Evolutionary conservation across 1,140 invertebrate genomes (phyloP).

Genomic region (Agrilus planipennis): DNA sequence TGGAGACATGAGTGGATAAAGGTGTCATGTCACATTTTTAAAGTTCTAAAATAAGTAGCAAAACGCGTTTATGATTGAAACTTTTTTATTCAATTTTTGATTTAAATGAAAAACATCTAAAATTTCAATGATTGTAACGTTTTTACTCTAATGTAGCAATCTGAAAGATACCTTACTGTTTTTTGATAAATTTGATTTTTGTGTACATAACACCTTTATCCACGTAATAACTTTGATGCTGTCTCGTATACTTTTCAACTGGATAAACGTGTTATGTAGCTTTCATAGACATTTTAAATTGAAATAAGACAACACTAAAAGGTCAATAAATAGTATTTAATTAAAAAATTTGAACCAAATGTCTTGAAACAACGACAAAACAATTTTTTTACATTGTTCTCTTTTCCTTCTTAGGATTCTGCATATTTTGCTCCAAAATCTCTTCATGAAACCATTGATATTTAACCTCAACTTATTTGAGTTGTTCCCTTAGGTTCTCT

Average conservation of each 20-base stretch:
- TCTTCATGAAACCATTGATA: not conserved
- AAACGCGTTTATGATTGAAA: not conserved
- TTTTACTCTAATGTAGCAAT: not conserved
- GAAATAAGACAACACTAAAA: not conserved
- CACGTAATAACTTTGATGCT: too few relatives aligned
- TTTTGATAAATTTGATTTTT: not conserved
- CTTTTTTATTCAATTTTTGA: not conserved
- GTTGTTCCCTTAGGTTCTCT: not conserved
- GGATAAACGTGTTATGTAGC: not conserved
- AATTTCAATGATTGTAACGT: not conserved
- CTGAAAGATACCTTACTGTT: not conserved
- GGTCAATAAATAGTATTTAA: not conserved
- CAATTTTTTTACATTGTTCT: not conserved
- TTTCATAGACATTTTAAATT: not conserved
- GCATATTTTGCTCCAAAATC: not conserved
- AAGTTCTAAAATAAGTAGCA: not conserved
- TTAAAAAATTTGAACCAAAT: not conserved
- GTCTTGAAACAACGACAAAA: not conserved
- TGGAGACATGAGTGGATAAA: not conserved
- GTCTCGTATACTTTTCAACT: too few relatives aligned
- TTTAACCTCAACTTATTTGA: not conserved
- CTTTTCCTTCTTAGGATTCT: not conserved
- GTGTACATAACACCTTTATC: not conserved
- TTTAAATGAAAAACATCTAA: not conserved
- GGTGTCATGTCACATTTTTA: not conserved